A percentile compares a stretch with the other conserved stretches of the same genome.
Conservation (phyloP, 2,888 invertebrate species). For the Cryptocheilus praepositus region DNA sequence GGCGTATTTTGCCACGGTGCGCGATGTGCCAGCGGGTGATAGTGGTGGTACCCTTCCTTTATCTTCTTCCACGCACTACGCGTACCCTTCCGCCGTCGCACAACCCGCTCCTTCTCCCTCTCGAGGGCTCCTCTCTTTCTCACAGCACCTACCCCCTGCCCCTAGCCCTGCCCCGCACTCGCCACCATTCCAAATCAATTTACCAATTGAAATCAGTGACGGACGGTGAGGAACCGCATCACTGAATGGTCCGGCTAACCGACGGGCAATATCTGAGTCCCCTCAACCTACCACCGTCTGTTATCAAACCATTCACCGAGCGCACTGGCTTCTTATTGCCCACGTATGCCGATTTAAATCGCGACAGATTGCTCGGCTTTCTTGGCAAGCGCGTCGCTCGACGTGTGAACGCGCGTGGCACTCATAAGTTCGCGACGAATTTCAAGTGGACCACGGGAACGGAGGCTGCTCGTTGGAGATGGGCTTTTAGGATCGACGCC, state of each 20-base stretch:
- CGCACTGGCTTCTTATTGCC: slow-evolving; percentile 37
- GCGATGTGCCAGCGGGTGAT: background rate
- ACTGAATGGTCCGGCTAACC: slow-evolving; percentile 55
- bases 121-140: slow-evolving; percentile 37
- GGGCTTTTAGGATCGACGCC: no score
- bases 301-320: slow-evolving; percentile 60
- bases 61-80: slow-evolving; percentile 1
- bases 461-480: no score
- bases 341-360: background rate
- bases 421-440: no score
- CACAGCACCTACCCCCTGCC: background rate
- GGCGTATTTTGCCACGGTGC: slow-evolving; percentile 28
- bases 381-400: background rate
- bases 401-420: no score
- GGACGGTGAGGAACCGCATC: slow-evolving; percentile 54
- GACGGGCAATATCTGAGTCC: slow-evolving; percentile 43
- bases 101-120: slow-evolving; percentile 14
- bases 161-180: slow-evolving; percentile 41
- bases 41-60: slow-evolving; percentile 18
- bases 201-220: slow-evolving; percentile 73
- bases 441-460: no score
- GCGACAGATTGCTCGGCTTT: slow-evolving; percentile 14
- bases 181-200: slow-evolving; percentile 65
- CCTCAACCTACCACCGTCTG: slow-evolving; percentile 36
- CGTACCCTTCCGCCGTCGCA: slow-evolving; percentile 34